Conservation (phyloP, 2,113 vertebrate species). For the Neopipo cinnamomea region DNA sequence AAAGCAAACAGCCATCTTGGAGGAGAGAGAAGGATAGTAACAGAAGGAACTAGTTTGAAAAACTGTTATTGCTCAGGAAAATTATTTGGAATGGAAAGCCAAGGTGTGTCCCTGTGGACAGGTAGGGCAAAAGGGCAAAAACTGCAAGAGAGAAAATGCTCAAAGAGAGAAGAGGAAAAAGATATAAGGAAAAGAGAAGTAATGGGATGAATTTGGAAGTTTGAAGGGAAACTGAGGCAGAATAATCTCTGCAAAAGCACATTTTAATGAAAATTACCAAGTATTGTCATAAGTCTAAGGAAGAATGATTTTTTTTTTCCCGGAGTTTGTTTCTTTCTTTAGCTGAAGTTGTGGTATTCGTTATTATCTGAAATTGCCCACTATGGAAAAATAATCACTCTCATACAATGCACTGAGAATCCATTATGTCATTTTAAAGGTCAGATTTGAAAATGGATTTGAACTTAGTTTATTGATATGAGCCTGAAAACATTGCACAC, state of each 20-base stretch:
- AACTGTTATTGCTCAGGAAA: background rate
- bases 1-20: background rate
- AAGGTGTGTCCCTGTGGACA: background rate
- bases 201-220: background rate
- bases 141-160: background rate
- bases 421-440: slow-evolving; percentile 15
- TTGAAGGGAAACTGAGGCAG: background rate
- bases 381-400: background rate
- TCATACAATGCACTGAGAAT: background rate
- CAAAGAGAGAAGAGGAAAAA: background rate
- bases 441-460: slow-evolving; percentile 12
- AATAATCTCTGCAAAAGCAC: background rate
- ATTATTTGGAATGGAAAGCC: background rate
- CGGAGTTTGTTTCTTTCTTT: background rate
- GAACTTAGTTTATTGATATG: background rate
- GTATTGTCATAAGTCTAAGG: background rate
- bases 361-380: background rate
- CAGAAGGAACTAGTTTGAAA: background rate
- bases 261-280: background rate
- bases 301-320: background rate
- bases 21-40: background rate
- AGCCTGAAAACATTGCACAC: background rate
- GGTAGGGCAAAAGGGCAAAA: background rate
- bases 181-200: background rate
- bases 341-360: background rate